Evolutionary conservation across 2,113 vertebrate genomes (phyloP).

Genomic region (Pungitius pungitius): DNA sequence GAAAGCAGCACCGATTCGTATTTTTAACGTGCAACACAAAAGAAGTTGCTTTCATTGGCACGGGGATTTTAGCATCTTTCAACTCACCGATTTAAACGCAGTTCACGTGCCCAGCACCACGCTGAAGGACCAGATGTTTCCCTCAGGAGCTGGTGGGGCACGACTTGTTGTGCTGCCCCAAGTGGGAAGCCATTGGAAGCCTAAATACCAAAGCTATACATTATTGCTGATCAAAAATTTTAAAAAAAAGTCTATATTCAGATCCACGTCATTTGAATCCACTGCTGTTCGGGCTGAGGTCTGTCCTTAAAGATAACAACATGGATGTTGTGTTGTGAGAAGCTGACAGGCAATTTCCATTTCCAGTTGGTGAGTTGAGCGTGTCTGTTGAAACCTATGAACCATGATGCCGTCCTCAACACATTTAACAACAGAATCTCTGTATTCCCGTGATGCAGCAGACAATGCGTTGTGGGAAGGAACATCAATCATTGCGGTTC

Average conservation of each 20-base stretch:
- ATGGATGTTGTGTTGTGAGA: background rate
- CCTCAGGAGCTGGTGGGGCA: background rate
- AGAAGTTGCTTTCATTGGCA: background rate
- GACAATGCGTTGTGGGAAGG: slow-evolving; percentile 39
- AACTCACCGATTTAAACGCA: background rate
- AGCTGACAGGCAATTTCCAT: background rate
- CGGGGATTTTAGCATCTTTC: background rate
- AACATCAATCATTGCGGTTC: slow-evolving; percentile 61
- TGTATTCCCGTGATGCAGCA: slow-evolving; percentile 60
- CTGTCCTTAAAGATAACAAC: background rate
- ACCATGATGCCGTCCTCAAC: slow-evolving; percentile 24
- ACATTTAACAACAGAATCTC: slow-evolving; percentile 36
- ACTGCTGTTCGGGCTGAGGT: background rate
- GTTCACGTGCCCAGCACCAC: too few species aligned
- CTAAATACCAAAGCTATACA: background rate
- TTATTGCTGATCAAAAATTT: background rate
- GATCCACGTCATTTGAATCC: background rate
- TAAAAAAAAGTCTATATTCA: too few species aligned
- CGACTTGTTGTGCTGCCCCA: background rate
- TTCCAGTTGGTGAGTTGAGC: background rate
- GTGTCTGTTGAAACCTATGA: slow-evolving; percentile 26
- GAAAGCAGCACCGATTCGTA: background rate
- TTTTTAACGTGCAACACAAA: too few species aligned
- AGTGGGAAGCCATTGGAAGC: too few species aligned
- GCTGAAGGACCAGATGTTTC: background rate